Percentiles rank a stretch among this genome's conserved stretches.
These are phyloP conservation scores for Mormyrops attenuatus DNA, from an alignment of 2,797 vertebrate genomes.

Conservation along the genomic window DNA sequence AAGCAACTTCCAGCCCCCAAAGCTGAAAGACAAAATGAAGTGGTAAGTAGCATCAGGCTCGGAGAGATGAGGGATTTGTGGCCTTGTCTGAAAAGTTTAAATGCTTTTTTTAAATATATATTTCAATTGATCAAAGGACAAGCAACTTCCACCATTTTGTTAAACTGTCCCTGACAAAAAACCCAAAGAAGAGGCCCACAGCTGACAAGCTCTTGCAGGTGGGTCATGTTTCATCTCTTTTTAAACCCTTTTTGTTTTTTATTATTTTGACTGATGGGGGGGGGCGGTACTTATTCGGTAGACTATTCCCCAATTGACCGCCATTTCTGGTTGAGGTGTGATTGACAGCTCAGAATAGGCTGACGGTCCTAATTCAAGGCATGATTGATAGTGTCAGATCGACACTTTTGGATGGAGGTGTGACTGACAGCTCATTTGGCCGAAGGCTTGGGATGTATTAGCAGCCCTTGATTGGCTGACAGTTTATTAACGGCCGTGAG, in stretches of 20 bases:
- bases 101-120: neutral
- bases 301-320: neutral
- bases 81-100: neutral
- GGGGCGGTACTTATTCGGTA: neutral
- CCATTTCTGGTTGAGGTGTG: neutral
- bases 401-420: neutral
- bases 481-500: neutral
- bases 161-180: slow-evolving; percentile 93
- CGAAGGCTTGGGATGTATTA: neutral
- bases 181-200: slow-evolving; percentile 89
- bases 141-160: slow-evolving; percentile 98
- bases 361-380: neutral
- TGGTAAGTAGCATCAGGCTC: slow-evolving; percentile 63
- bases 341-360: neutral
- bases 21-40: slow-evolving; percentile 95
- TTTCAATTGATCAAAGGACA: slow-evolving; percentile 66
- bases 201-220: slow-evolving; percentile 95
- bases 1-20: slow-evolving; percentile 97
- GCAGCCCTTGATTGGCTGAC: neutral
- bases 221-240: slow-evolving; percentile 23
- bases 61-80: too few species aligned
- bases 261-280: neutral
- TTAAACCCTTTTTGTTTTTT: neutral
- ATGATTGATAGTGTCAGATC: neutral
- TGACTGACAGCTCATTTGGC: neutral